Evolutionary conservation across 2,888 invertebrate genomes (phyloP), one percentile per base, ranked within the genome.

Genomic region (Griposia aprilina): DNA sequence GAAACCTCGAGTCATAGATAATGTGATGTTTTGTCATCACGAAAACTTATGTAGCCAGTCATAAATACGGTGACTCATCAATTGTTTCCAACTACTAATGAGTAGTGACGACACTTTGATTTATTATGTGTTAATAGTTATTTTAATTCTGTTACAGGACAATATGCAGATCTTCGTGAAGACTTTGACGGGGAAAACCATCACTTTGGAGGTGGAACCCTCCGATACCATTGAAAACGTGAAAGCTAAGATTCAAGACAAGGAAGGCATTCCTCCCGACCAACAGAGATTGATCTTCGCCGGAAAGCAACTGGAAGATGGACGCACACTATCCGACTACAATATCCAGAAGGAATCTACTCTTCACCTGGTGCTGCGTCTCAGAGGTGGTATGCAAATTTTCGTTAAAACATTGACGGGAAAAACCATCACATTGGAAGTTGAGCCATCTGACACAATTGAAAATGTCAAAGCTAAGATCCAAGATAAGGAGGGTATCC

Each of bases 81-180:
- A 10, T 48, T 36, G 4, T 65, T 60, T 55, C 68, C 52, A 30
- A 55, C 69, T 36, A 26, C 36, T 65, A 48, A 23, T 62, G 15
- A 55, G 45, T 69, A 69, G 60, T 59, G 52, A 73, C 36, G 0
- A 52, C 11, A 26, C 13, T 50, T 62, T 3, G 23, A 55, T 52
- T 52, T 23, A 48, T 17, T 26, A 45, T 59, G 23, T 59, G 8
- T 55, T 84, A 80, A 86, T 30, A 60, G 41, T 59, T 76, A 71
- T 45, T 78, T 82, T 69, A 48, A 41, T 71, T 68, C 71, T 88
- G 69, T 92, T 92, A 71, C 87, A 93, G 93, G 81, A 75, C 88
- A 93, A 89, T 81, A 92, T 92, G 92, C 92, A 92, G 90, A 92
- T 81, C 68, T 82, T 82, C 23, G 81, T 82, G 23, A 83, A 83